Evolutionary conservation across 1,140 invertebrate genomes (phyloP).

Genomic region (Subanguina moxae): DNA sequence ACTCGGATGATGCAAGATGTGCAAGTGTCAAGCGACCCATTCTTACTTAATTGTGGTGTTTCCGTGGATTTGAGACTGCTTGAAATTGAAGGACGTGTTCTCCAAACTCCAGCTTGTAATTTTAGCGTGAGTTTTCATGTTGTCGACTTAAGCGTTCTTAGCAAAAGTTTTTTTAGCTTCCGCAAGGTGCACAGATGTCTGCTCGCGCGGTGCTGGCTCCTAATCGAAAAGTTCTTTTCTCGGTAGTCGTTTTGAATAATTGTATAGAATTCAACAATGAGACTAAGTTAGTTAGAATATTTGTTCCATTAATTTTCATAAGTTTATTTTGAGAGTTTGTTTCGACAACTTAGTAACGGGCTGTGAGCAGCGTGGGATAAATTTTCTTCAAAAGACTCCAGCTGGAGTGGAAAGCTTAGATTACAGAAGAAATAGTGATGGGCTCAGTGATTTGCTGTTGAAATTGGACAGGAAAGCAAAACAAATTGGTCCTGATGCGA

Average conservation of each 20-base stretch:
- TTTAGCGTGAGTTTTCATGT: neutral
- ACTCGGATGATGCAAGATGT: neutral
- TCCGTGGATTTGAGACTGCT: neutral
- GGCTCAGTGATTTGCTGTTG: no score
- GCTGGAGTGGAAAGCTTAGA: no score
- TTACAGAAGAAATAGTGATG: no score
- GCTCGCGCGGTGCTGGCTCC: neutral
- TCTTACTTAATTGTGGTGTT: neutral
- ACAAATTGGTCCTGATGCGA: no score
- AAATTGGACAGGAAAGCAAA: no score
- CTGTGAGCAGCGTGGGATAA: neutral
- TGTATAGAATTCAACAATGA: neutral
- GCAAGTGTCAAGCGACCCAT: neutral
- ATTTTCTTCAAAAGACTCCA: no score
- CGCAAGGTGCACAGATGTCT: neutral
- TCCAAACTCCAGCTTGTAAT: neutral
- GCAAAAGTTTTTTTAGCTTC: neutral
- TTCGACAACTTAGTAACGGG: slow-evolving; percentile 1
- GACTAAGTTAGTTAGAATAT: neutral
- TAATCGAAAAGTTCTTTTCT: neutral
- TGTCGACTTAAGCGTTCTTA: neutral
- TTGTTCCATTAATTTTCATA: neutral
- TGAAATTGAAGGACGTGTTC: slow-evolving; percentile 6
- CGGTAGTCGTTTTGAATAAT: neutral
- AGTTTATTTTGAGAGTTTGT: neutral